phyloP scores from a whole-genome alignment of 1,140 invertebrate genomes.

The Drosophila lini region DNA sequence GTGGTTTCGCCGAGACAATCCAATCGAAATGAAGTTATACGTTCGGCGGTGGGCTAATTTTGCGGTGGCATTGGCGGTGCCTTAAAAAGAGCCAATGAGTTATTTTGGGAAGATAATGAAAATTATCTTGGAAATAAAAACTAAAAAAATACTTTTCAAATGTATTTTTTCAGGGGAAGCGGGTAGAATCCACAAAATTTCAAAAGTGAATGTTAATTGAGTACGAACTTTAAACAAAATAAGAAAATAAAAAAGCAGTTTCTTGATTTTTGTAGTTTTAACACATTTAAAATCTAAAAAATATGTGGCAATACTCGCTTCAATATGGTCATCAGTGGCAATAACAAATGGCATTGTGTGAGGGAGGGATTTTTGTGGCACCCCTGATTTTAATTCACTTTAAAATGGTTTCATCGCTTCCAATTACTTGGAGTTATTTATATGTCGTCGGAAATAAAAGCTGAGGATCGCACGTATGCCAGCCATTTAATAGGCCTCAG shows the following conservation, averaged over 20 bases:
- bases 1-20: constrained; percentile 31
- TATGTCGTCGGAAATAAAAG: constrained; percentile 4
- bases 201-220: background rate
- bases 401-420: constrained; percentile 7
- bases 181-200: background rate
- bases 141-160: background rate
- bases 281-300: no score
- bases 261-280: no score
- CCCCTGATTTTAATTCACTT: constrained; percentile 3
- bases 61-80: constrained; percentile 46
- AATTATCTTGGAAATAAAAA: background rate
- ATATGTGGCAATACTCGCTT: background rate
- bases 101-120: constrained; percentile 20
- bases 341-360: constrained; percentile 5
- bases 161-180: background rate
- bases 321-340: background rate
- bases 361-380: constrained; percentile 8
- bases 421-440: constrained; percentile 10
- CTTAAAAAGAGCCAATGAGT: constrained; percentile 25
- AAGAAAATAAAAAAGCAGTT: no score
- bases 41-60: constrained; percentile 22
- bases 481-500: constrained; percentile 52
- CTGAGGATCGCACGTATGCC: constrained; percentile 40
- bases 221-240: no score
- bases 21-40: constrained; percentile 55